phyloP scores from a whole-genome alignment of 2,888 invertebrate species.

The Zonitis immaculata region DNA sequence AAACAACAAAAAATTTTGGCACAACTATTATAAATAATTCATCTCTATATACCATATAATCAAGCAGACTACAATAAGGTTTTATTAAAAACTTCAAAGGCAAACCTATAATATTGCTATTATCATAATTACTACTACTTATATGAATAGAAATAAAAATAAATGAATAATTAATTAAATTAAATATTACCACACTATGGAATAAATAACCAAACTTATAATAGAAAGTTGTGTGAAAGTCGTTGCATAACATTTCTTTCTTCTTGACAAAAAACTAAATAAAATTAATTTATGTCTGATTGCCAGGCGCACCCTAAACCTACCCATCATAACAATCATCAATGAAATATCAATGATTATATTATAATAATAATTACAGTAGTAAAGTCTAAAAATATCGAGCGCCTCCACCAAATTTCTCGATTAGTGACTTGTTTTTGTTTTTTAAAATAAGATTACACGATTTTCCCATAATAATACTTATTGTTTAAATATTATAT shows the following conservation, averaged over 20 bases:
- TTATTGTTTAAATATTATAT: neutral
- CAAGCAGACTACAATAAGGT: slow-evolving; percentile 1
- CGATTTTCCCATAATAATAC: neutral
- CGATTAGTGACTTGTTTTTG: too few species aligned
- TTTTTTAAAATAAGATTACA: neutral
- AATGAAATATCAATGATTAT: neutral
- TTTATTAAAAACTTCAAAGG: neutral
- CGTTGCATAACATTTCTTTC: neutral
- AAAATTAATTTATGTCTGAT: too few species aligned
- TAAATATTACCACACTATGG: too few species aligned
- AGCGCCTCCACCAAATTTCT: neutral
- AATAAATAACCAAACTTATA: neutral
- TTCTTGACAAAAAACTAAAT: too few species aligned
- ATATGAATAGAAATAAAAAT: too few species aligned
- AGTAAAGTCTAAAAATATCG: neutral
- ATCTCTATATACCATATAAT: neutral
- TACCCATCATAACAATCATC: neutral
- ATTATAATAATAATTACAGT: neutral
- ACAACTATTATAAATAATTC: neutral
- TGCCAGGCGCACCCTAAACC: neutral
- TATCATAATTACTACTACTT: neutral
- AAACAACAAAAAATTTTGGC: neutral
- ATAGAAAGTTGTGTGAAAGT: slow-evolving; percentile 6
- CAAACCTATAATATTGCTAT: neutral
- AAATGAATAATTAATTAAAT: too few species aligned